A percentile compares a stretch with the other conserved stretches of the same genome.
Evolutionary conservation across 2,797 vertebrate species (phyloP).

Genomic region (Takifugu ocellatus): DNA sequence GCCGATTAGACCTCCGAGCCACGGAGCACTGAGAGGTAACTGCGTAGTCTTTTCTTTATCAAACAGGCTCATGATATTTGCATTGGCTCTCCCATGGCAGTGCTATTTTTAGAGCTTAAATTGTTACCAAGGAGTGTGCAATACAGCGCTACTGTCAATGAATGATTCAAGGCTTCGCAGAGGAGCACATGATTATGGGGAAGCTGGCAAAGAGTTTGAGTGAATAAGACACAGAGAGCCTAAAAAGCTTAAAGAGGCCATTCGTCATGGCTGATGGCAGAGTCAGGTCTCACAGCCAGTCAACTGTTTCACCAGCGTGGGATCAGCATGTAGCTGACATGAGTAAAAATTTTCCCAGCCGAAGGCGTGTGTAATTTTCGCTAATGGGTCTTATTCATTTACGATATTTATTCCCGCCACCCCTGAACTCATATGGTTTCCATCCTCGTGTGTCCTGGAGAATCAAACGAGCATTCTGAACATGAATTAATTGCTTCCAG

Average conservation of each 20-base stretch:
- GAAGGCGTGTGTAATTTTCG: constrained; percentile 31
- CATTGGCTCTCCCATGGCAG: constrained; percentile 37
- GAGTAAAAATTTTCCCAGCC: constrained; percentile 38
- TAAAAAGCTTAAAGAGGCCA: constrained; percentile 15
- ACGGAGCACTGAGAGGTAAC: background rate
- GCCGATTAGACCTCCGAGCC: background rate
- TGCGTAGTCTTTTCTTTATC: constrained; percentile 21
- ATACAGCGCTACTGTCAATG: constrained; percentile 57
- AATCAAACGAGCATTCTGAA: constrained; percentile 20
- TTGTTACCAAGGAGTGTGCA: constrained; percentile 59
- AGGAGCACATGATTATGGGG: constrained; percentile 57
- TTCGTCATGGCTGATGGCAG: constrained; percentile 16
- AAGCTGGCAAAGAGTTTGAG: constrained; percentile 34
- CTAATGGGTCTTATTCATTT: constrained; percentile 25
- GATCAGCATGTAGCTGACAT: constrained; percentile 21
- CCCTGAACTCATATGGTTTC: constrained; percentile 13
- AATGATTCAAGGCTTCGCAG: constrained; percentile 68
- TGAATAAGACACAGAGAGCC: constrained; percentile 24
- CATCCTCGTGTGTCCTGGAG: constrained; percentile 14
- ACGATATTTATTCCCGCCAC: constrained; percentile 12
- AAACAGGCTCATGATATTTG: constrained; percentile 53
- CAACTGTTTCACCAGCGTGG: constrained; percentile 9
- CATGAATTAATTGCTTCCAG: constrained; percentile 29
- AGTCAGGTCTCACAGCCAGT: constrained; percentile 15
- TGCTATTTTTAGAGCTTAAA: constrained; percentile 70